Evolutionary conservation across 2,888 invertebrate species (phyloP).

Genomic region (Lysandra coridon): DNA sequence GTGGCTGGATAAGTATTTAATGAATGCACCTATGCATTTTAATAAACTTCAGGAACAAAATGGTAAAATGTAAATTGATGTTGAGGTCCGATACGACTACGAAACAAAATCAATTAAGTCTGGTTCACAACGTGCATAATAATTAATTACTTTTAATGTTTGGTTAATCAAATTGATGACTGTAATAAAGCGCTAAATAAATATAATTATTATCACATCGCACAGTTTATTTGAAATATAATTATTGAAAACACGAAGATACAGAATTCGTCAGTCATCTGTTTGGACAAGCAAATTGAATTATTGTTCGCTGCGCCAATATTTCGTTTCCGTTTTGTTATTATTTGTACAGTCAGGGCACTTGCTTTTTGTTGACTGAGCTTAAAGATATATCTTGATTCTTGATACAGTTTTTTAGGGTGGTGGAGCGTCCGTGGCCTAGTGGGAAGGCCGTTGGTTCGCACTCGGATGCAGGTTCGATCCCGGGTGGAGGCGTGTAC

Average conservation of each 20-base stretch:
- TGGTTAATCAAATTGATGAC: slow-evolving; percentile 18
- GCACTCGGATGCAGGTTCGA: no score
- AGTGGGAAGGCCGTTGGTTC: no score
- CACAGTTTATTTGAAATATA: slow-evolving; percentile 15
- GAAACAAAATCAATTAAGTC: slow-evolving; percentile 18
- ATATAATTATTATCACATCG: slow-evolving; percentile 23
- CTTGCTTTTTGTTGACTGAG: neutral
- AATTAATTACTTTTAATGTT: slow-evolving; percentile 6
- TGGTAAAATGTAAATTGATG: neutral
- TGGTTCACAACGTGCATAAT: slow-evolving; percentile 5
- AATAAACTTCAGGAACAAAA: neutral
- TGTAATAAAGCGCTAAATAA: slow-evolving; percentile 20
- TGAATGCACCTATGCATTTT: neutral
- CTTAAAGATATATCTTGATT: neutral
- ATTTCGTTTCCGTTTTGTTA: neutral
- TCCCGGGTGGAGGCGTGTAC: no score
- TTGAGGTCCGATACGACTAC: neutral
- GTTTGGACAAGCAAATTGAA: neutral
- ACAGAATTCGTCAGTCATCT: slow-evolving; percentile 24
- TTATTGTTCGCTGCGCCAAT: slow-evolving; percentile 9
- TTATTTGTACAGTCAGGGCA: neutral
- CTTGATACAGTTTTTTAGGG: neutral
- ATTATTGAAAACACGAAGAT: slow-evolving; percentile 11
- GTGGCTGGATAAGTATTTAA: no score
- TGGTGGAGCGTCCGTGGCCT: neutral